Evolutionary conservation across 2,797 vertebrate genomes (phyloP).

Genomic region (Antrozous pallidus): DNA sequence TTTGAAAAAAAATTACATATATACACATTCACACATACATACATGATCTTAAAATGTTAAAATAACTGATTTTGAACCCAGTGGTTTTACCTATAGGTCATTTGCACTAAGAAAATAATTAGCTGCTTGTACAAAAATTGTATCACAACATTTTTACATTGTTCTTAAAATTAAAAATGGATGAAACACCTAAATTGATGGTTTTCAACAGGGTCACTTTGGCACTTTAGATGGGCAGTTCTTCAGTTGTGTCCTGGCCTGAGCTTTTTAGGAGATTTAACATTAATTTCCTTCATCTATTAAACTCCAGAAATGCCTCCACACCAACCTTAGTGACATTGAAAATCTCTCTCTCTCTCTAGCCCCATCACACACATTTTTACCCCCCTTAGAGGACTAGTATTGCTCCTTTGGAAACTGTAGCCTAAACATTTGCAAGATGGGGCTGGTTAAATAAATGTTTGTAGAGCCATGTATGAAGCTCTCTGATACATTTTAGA

Average conservation of each 20-base stretch:
- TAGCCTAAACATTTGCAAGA: background rate
- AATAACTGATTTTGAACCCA: background rate
- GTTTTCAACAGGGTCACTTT: background rate
- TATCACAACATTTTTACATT: background rate
- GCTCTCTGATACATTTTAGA: background rate
- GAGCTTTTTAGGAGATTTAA: background rate
- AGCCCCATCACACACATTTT: fast-evolving
- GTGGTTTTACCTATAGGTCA: background rate
- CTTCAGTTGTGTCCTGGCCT: background rate
- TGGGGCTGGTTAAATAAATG: background rate
- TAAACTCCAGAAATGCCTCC: background rate
- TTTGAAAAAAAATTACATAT: background rate
- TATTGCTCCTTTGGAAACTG: background rate
- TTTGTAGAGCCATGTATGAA: background rate
- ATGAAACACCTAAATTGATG: background rate
- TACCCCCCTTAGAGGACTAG: fast-evolving
- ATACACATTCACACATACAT: background rate
- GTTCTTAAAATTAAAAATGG: background rate
- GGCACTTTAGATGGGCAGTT: background rate
- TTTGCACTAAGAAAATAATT: background rate
- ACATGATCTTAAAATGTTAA: background rate
- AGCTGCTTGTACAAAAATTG: background rate
- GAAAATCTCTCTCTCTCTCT: background rate
- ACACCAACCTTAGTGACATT: background rate
- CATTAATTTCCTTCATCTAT: background rate